phyloP scores from a whole-genome alignment of 2,113 vertebrate species.

The Lethenteron camtschaticum region DNA sequence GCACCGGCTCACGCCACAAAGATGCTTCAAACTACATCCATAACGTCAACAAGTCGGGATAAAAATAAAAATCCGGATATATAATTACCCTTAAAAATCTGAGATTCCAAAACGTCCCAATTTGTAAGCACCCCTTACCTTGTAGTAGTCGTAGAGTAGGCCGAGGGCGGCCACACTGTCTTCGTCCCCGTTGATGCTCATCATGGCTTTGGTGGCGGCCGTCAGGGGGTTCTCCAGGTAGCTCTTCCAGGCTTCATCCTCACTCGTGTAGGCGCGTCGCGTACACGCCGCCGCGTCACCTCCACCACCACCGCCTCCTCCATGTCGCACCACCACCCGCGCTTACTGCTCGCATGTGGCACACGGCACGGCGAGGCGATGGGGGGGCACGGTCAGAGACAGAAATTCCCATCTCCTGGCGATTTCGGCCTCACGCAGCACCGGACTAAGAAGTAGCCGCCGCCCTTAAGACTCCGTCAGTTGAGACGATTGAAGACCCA shows the following conservation, averaged over 20 bases:
- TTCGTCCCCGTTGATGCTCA: conserved; percentile 97
- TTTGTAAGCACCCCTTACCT: conserved; percentile 26
- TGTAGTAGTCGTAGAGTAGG: conserved; percentile 91
- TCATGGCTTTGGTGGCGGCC: conserved; percentile 96
- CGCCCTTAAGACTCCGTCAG: no score
- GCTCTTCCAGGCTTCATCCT: conserved; percentile 93
- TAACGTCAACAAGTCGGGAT: no score
- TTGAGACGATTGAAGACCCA: no score
- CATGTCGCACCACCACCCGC: background rate
- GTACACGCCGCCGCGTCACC: background rate
- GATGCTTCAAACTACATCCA: no score
- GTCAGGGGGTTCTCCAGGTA: conserved; percentile 96
- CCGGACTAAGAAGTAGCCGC: no score
- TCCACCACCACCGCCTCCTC: no score
- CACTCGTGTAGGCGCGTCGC: conserved; percentile 63
- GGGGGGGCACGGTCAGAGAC: background rate
- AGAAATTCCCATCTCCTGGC: background rate
- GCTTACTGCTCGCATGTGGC: background rate
- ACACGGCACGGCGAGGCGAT: background rate
- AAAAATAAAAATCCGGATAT: no score
- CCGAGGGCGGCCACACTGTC: conserved; percentile 82
- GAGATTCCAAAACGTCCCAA: no score
- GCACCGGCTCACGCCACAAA: no score
- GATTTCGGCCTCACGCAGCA: no score
- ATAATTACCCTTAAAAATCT: no score